Percentiles rank a stretch among this genome's conserved stretches.
Conservation (phyloP, 1,140 invertebrate genomes). For the Neodiprion fabricii region DNA sequence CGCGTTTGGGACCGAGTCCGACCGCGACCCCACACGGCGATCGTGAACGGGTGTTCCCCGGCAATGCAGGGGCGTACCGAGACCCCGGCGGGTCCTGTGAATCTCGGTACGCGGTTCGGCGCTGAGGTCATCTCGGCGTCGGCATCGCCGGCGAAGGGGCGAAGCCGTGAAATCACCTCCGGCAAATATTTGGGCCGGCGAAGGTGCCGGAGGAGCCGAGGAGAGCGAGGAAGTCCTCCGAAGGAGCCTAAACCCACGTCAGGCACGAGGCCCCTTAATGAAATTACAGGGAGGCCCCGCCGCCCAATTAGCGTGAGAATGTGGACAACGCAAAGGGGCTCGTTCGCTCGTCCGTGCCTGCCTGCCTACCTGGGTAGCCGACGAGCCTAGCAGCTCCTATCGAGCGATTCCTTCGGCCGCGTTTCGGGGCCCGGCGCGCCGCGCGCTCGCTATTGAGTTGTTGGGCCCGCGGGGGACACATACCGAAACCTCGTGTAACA, state of each 20-base stretch:
- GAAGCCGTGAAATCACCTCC: slow-evolving; percentile 36
- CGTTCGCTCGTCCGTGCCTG: slow-evolving; percentile 30
- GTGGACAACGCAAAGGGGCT: slow-evolving; percentile 37
- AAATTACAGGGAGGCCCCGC: slow-evolving; percentile 52
- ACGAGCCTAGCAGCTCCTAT: background rate
- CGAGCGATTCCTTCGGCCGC: background rate
- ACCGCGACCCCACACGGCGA: slow-evolving; percentile 52
- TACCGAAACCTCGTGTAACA: slow-evolving; percentile 49
- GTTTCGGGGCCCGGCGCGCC: slow-evolving; percentile 10
- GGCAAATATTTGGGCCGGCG: slow-evolving; percentile 46
- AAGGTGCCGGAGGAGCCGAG: background rate
- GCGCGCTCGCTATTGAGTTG: slow-evolving; percentile 45
- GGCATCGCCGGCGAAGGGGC: background rate
- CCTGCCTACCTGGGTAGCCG: slow-evolving; percentile 16
- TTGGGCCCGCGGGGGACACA: slow-evolving; percentile 43
- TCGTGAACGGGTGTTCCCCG: slow-evolving; percentile 25
- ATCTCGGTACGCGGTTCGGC: background rate
- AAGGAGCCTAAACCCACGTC: slow-evolving; percentile 32
- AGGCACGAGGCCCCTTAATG: slow-evolving; percentile 53
- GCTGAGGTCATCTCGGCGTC: background rate
- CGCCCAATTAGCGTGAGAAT: slow-evolving; percentile 55
- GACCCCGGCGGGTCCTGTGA: no score
- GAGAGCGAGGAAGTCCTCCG: background rate
- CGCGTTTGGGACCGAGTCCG: background rate
- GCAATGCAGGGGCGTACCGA: background rate